Evolutionary conservation across 2,113 vertebrate species (phyloP), one percentile per base, ranked within the genome.

Genomic region (Rhegmatorhina hoffmannsi): DNA sequence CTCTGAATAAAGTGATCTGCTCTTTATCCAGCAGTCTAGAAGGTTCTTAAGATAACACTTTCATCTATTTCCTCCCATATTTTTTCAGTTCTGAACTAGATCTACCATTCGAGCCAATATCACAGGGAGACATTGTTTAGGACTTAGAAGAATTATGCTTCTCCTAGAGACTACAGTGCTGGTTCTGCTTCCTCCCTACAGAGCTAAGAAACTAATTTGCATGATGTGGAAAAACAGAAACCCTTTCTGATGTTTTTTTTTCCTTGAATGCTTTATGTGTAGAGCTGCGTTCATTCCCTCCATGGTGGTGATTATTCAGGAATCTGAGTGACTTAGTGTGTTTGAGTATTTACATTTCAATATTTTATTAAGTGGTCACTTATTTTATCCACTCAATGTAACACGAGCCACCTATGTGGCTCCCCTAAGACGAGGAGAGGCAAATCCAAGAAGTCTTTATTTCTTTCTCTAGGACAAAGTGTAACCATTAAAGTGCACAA

Each of bases 341-440:
- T n/a, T 66, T 91, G 58, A 69, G 81, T 94, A 91, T 95, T 92
- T 89, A 89, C 62, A 85, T 89, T 96, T 91, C 91, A 95, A 69
- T 94, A 92, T 95, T 94, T 91, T 96, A 69, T 95, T 91, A 83
- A 91, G 91, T 79, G 55, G 89, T 89, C 84, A 59, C 21, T 89
- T 60, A 59, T 59, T 52, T 92, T 87, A 91, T 75, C 49, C 53
- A 90, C 77, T 75, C 69, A 50, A 20, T 84, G 79, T 43, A 84
- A 94, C n/a, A 75, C 58, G 19, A 94, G n/a, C n/a, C 66, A 91
- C 26, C n/a, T 82, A 58, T 26, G 53, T 87, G 17, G 40, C 13
- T 70, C 58, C 53, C 64, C 87, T 77, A 76, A 73, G 49, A 76
- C 40, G 23, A 76, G 17, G 5, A 79, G 14, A 87, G 8, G 17